Percentiles rank a stretch among this genome's conserved stretches.
Conservation (phyloP, 2,888 invertebrate genomes). For the Zaprionus bogoriensis region DNA sequence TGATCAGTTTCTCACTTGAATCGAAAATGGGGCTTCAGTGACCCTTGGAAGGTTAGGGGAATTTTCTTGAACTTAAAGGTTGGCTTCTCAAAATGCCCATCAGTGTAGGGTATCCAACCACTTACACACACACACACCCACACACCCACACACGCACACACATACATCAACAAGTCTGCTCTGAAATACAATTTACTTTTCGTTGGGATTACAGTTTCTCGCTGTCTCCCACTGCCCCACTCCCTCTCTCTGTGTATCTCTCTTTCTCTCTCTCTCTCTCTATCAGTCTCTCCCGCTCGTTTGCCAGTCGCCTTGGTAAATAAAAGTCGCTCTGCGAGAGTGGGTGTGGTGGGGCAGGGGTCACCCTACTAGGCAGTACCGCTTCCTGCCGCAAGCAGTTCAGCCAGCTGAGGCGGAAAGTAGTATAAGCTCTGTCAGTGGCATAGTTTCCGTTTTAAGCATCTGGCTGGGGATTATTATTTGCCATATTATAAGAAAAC, state of each 20-base stretch:
- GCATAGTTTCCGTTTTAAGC: slow-evolving; percentile 72
- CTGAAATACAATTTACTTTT: slow-evolving; percentile 77
- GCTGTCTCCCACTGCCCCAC: not conserved
- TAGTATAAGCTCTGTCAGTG: slow-evolving; percentile 76
- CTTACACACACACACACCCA: slow-evolving; percentile 8
- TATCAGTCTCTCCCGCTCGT: slow-evolving; percentile 51
- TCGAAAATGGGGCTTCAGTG: not conserved
- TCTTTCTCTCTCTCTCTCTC: slow-evolving; percentile 4
- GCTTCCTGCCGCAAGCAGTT: slow-evolving; percentile 68
- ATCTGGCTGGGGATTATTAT: slow-evolving; percentile 75
- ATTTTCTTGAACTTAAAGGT: too few species aligned
- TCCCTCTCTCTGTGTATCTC: not conserved
- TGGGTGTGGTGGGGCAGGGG: not conserved
- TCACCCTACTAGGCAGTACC: slow-evolving; percentile 27
- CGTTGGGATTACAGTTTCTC: slow-evolving; percentile 64
- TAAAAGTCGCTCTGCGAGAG: slow-evolving; percentile 55
- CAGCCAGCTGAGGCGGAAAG: slow-evolving; percentile 71
- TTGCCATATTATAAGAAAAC: slow-evolving; percentile 77
- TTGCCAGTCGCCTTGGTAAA: slow-evolving; percentile 74
- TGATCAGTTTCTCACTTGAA: not conserved
- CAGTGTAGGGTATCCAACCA: slow-evolving; percentile 28
- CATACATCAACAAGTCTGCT: slow-evolving; percentile 72
- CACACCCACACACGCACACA: slow-evolving; percentile 1
- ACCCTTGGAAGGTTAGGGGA: too few species aligned
- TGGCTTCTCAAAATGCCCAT: not conserved